A percentile compares a stretch with the other conserved stretches of the same genome.
phyloP scores from a whole-genome alignment of 2,888 invertebrate species.

The Agriopis marginaria region DNA sequence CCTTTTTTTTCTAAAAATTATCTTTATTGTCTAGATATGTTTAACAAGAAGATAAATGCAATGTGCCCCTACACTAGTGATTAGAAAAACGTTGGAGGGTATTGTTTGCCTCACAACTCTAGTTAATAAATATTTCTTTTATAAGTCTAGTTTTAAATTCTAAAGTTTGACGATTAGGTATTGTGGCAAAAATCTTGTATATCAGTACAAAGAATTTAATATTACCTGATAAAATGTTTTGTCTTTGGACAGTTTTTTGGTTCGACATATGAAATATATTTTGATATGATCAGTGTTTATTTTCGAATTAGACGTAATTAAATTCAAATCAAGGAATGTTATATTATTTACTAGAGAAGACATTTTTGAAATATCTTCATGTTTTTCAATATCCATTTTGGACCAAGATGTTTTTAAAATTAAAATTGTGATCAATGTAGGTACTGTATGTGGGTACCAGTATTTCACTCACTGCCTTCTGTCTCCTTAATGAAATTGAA shows the following conservation, averaged over 20 bases:
- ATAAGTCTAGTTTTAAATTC: constrained; percentile 73
- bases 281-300: constrained; percentile 75
- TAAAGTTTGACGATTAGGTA: constrained; percentile 65
- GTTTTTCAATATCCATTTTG: constrained; percentile 56
- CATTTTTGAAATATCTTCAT: constrained; percentile 53
- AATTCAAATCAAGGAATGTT: constrained; percentile 21
- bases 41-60: constrained; percentile 45
- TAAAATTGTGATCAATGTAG: constrained; percentile 16
- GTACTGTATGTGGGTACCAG: constrained; percentile 6
- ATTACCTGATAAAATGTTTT: constrained; percentile 56
- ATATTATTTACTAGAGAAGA: constrained; percentile 38
- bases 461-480: constrained; percentile 20
- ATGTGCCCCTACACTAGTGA: constrained; percentile 49
- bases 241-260: constrained; percentile 63
- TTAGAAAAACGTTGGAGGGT: constrained; percentile 52
- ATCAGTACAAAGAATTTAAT: constrained; percentile 82
- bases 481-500: not conserved
- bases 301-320: constrained; percentile 59
- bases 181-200: constrained; percentile 74
- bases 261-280: constrained; percentile 73
- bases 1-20: too few relatives aligned
- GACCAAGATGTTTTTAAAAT: constrained; percentile 61
- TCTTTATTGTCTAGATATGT: not conserved
- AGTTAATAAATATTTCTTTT: constrained; percentile 60
- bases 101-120: constrained; percentile 59